Percentiles rank a stretch among this genome's conserved stretches.
These are phyloP conservation scores for Pogonognathellus flavescens DNA, from an alignment of 1,140 invertebrate species.

Conservation along the genomic window DNA sequence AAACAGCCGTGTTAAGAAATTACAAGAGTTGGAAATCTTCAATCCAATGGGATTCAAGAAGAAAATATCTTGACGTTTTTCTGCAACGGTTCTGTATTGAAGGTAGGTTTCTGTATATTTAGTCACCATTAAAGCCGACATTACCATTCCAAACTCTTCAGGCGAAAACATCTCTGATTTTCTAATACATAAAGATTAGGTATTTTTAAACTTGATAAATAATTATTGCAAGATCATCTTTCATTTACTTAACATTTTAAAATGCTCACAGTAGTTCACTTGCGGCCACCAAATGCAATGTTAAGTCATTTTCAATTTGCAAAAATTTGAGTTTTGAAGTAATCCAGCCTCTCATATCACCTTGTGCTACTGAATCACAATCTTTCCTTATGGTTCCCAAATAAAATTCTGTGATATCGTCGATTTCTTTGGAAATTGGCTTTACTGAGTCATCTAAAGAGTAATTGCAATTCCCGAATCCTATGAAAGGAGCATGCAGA, in stretches of 20 bases:
- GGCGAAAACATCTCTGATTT: constrained; percentile 37
- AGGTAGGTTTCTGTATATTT: constrained; percentile 26
- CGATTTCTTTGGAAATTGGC: constrained; percentile 56
- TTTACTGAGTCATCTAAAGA: neutral
- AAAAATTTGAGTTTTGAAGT: constrained; percentile 56
- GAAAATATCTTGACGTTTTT: neutral
- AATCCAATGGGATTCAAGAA: neutral
- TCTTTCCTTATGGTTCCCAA: constrained; percentile 47
- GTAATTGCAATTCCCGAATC: constrained; percentile 55
- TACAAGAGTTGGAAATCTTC: neutral
- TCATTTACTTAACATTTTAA: too few relatives aligned
- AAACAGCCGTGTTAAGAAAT: constrained; percentile 49
- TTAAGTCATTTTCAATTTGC: constrained; percentile 28
- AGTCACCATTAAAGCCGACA: constrained; percentile 1
- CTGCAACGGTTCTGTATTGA: neutral
- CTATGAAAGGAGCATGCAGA: constrained; percentile 41
- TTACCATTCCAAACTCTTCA: constrained; percentile 40
- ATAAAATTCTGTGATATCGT: constrained; percentile 60
- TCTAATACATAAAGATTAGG: neutral
- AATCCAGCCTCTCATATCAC: constrained; percentile 54
- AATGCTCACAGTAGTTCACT: constrained; percentile 29
- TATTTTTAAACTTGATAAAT: neutral
- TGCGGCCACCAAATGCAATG: constrained; percentile 35
- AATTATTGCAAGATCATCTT: neutral
- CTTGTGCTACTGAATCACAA: constrained; percentile 39